Conservation (phyloP, 1,140 invertebrate species). For the Drosophila elegans region DNA sequence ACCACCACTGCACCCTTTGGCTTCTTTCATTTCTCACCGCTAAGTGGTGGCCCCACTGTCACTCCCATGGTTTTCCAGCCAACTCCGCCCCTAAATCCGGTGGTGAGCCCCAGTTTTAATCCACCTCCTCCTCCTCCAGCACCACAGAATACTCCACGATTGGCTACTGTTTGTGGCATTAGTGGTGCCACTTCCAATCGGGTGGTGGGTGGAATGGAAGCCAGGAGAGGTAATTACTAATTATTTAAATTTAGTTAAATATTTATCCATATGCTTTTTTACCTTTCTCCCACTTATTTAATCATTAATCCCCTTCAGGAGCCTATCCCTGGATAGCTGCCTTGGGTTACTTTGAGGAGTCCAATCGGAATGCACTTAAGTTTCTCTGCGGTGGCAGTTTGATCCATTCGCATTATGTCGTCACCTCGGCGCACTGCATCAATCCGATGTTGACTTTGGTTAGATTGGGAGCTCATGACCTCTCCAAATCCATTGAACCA, state of each 20-base stretch:
- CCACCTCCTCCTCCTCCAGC: not conserved
- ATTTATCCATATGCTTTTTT: not conserved
- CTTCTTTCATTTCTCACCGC: conserved; percentile 52
- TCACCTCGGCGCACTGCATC: conserved; percentile 95
- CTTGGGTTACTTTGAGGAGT: conserved; percentile 87
- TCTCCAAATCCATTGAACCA: conserved; percentile 87
- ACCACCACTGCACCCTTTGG: conserved; percentile 19
- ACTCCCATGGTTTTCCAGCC: conserved; percentile 58
- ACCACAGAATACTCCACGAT: not conserved
- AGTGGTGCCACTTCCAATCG: conserved; percentile 72
- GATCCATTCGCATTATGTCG: conserved; percentile 89
- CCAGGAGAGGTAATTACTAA: conserved; percentile 52
- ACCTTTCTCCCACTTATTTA: not conserved
- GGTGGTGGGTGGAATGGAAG: conserved; percentile 84
- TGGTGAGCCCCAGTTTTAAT: conserved; percentile 11
- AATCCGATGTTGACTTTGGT: conserved; percentile 56
- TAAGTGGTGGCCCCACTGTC: conserved; percentile 26
- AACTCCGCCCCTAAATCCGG: conserved; percentile 54
- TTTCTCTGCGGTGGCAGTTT: conserved; percentile 94
- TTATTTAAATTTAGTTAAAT: conserved; percentile 3
- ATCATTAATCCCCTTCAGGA: conserved; percentile 54
- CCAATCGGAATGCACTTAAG: conserved; percentile 84
- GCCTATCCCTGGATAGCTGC: conserved; percentile 91
- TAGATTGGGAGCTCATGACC: conserved; percentile 89
- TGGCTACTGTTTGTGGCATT: conserved; percentile 59